Evolutionary conservation across 2,888 invertebrate genomes (phyloP).

Genomic region (Achlya flavicornis): DNA sequence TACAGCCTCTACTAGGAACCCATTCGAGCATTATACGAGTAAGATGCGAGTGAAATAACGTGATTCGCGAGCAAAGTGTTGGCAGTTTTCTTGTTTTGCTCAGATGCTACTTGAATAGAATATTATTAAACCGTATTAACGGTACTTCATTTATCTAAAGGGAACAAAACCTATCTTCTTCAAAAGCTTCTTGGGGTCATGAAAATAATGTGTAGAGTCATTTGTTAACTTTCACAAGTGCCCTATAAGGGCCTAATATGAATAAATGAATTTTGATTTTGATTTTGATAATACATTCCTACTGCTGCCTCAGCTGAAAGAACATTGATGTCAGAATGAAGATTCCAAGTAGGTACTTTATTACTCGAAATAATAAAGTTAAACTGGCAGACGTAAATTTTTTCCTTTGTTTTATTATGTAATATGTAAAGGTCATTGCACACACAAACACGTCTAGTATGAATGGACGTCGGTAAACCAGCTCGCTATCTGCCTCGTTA

Average conservation of each 20-base stretch:
- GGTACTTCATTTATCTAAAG: no score
- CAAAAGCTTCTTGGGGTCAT: no score
- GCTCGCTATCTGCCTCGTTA: conserved; percentile 56
- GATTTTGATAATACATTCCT: no score
- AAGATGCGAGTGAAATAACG: conserved; percentile 15
- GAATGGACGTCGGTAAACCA: conserved; percentile 59
- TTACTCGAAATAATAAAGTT: not conserved
- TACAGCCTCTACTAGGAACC: conserved; percentile 14
- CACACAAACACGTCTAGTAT: conserved; percentile 48
- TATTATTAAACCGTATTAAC: not conserved
- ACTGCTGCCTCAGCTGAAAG: no score
- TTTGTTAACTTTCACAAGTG: no score
- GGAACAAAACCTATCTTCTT: not conserved
- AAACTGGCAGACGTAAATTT: not conserved
- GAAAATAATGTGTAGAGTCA: no score
- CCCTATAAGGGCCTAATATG: no score
- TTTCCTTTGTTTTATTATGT: conserved; percentile 1
- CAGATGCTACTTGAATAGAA: not conserved
- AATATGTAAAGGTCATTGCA: conserved; percentile 27
- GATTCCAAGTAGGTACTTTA: not conserved
- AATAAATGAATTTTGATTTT: no score
- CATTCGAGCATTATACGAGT: conserved; percentile 13
- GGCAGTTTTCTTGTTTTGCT: conserved; percentile 1
- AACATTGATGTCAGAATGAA: no score
- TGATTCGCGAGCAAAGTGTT: conserved; percentile 14